Conservation (phyloP, 2,797 vertebrate species). For the Catostomus latipinnis region DNA sequence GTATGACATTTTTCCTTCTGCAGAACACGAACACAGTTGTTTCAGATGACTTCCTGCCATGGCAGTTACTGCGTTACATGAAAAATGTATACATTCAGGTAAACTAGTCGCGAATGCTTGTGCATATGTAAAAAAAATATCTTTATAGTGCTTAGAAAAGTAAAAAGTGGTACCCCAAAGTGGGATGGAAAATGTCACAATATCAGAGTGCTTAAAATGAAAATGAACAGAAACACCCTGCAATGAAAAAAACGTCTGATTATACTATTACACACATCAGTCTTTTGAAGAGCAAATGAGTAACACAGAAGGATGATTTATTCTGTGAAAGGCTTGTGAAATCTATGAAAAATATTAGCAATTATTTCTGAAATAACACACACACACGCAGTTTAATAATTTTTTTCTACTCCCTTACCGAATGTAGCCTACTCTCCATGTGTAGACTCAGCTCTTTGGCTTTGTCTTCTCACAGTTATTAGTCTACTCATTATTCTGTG, state of each 20-base stretch:
- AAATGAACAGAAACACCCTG: slow-evolving; percentile 6
- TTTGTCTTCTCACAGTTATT: neutral
- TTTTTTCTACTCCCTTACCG: neutral
- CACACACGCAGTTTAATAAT: neutral
- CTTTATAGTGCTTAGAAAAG: neutral
- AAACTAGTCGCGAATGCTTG: neutral
- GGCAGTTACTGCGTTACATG: neutral
- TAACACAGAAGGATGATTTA: slow-evolving; percentile 26
- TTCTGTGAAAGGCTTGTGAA: slow-evolving; percentile 39
- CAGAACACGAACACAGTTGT: too few species aligned
- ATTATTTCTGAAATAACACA: slow-evolving; percentile 19
- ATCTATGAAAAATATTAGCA: slow-evolving; percentile 29
- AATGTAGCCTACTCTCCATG: neutral
- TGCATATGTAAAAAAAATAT: neutral
- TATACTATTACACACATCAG: slow-evolving; percentile 26
- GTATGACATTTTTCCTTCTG: too few species aligned
- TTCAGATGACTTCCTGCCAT: neutral
- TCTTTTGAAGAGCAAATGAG: slow-evolving; percentile 26
- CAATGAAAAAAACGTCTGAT: slow-evolving; percentile 23
- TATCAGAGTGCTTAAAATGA: slow-evolving; percentile 3
- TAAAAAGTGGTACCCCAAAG: neutral
- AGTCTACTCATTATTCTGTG: slow-evolving; percentile 17
- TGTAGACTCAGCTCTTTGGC: slow-evolving; percentile 1
- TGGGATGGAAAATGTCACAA: neutral
- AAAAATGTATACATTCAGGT: neutral